These are phyloP conservation scores for zebrafish (Danio rerio) DNA, from an alignment of 2,113 vertebrate genomes.

Conservation along the genomic window DNA sequence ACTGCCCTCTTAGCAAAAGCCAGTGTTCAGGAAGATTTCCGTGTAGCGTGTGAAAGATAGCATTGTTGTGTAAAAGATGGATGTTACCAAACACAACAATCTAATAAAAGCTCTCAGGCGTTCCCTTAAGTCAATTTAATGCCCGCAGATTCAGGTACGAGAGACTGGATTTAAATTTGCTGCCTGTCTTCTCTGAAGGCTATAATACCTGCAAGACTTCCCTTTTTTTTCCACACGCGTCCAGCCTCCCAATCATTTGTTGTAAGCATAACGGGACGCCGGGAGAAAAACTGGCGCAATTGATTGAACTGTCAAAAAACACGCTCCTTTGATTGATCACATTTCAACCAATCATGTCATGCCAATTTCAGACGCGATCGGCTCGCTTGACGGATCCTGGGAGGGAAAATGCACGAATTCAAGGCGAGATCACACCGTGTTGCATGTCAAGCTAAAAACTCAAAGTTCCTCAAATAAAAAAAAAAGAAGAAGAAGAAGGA, in stretches of 20 bases:
- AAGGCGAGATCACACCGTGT: not conserved
- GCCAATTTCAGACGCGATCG: slow-evolving; percentile 54
- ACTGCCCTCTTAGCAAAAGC: not conserved
- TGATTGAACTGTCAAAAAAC: slow-evolving; percentile 74
- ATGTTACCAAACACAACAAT: not conserved
- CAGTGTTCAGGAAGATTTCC: not conserved
- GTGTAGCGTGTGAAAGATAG: not conserved
- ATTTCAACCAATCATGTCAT: slow-evolving; percentile 71
- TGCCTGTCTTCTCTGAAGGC: slow-evolving; percentile 59
- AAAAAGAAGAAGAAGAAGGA: not conserved
- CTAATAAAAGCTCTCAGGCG: not conserved
- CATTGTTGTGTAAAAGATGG: not conserved
- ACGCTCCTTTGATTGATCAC: slow-evolving; percentile 69
- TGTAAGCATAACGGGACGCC: slow-evolving; percentile 61
- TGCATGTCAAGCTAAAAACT: slow-evolving; percentile 9
- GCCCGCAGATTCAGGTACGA: not conserved
- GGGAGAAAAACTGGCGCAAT: slow-evolving; percentile 56
- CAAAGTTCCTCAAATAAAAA: not conserved
- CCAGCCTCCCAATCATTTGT: slow-evolving; percentile 19
- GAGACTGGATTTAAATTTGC: slow-evolving; percentile 50
- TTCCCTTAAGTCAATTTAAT: slow-evolving; percentile 26
- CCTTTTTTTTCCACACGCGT: not conserved
- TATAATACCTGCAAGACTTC: slow-evolving; percentile 60
- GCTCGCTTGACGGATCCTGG: slow-evolving; percentile 15
- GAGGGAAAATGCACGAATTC: slow-evolving; percentile 5